Base-by-base conservation (phyloP, 2,113 vertebrate species). In the Lontra canadensis region DNA sequence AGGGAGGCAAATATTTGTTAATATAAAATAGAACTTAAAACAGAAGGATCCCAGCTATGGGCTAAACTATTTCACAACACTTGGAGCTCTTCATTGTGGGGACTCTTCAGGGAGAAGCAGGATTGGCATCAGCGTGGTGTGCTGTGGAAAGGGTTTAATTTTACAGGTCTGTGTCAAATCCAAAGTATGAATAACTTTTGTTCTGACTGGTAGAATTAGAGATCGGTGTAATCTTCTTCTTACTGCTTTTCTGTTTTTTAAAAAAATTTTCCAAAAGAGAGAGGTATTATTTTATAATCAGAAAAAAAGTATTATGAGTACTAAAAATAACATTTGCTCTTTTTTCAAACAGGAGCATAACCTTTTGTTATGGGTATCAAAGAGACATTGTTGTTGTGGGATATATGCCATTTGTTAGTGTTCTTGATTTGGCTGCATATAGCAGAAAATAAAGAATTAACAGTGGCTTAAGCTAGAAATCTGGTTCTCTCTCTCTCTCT, bases 1-100 rank as follows among this genome's bases (percentile, higher is more conserved):
- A 95, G 52, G 36, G 67, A 90, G 39, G 80, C 36, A 82, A 82
- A 39, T 79, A 95, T 81, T 95, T 36, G 85, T 97, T 94, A 94
- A 94, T 90, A 93, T 79, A 82, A 88, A 36, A 59, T 52, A 89
- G 71, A 95, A 69, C 23, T 78, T 93, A 87, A 88, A 81, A 90
- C 65, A 79, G 59, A 83, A 79, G 49, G 31, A 73, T 9, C 92
- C 39, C 42, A 95, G 59, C 80, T 74, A 52, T 21, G 47, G 83
- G 49, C 23, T 61, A 93, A 89, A 88, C 15, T 74, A 26, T 88
- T 97, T 87, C 20, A 74, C 83, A 49, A 87, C 69, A 76, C 55
- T 94, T 90, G 83, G 79, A 63, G 55, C n/a, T 86, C 83, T 95
- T 95, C n/a, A 63, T 96, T 73, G 55, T 34, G 86, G 47, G 25